Conservation (phyloP, 2,888 invertebrate genomes). For the Metallyticus violacea region DNA sequence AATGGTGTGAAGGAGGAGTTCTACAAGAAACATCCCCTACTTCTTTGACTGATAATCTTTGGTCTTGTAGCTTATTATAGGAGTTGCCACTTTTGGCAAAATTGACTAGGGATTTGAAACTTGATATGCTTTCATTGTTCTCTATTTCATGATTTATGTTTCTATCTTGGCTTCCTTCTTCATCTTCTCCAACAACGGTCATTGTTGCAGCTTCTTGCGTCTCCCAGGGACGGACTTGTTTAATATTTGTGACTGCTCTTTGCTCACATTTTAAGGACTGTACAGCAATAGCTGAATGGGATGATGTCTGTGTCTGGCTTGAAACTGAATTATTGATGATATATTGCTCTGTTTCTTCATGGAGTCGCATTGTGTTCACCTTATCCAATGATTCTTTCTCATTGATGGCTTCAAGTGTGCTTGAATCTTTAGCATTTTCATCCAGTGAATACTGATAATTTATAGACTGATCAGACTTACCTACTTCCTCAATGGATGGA, state of each 20-base stretch:
- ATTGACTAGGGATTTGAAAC: constrained; percentile 31
- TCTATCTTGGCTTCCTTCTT: constrained; percentile 44
- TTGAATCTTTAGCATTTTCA: background rate
- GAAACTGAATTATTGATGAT: background rate
- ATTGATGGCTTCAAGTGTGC: too few relatives aligned
- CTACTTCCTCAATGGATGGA: constrained; percentile 18
- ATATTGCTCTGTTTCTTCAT: background rate
- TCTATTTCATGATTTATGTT: constrained; percentile 41
- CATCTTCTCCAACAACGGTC: constrained; percentile 46
- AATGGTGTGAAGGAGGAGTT: background rate
- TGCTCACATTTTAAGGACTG: background rate
- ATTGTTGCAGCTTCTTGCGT: constrained; percentile 55
- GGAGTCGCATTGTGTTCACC: background rate
- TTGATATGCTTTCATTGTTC: constrained; percentile 27
- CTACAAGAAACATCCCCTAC: background rate
- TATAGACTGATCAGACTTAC: constrained; percentile 2
- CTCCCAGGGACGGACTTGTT: constrained; percentile 46
- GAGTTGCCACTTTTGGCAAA: constrained; percentile 30
- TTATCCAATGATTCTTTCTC: background rate
- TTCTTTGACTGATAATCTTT: constrained; percentile 20
- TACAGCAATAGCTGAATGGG: background rate
- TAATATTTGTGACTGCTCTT: background rate
- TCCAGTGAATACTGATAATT: background rate
- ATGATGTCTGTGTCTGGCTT: background rate
- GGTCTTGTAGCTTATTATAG: constrained; percentile 17